Base-by-base conservation (phyloP, 2,888 invertebrate genomes). In the Piscicola geometra region DNA sequence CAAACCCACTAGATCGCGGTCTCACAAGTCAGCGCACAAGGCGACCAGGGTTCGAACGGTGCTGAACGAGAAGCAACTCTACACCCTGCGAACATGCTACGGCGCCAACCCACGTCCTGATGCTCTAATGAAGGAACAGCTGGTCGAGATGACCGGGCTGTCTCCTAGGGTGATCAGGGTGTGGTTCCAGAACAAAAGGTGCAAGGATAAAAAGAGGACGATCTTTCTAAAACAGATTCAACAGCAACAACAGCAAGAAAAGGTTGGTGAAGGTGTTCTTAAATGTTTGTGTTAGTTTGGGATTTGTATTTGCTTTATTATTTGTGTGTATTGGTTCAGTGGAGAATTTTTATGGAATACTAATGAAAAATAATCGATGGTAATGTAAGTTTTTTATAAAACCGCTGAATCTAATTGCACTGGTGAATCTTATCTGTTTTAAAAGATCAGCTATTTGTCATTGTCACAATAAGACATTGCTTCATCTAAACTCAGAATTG, bases 181-280 rank as follows among this genome's bases (percentile, higher is more conserved):
- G 35, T 75, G 75, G 75, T 75, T 75, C 52, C 75, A 75, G 60
- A 75, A 75, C 70, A 77, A 77, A 35, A 33, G 77, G 15, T 77
- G 77, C 72, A 77, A 77, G 41, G 77, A 77, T 56, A 77, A 77
- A 71, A 77, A 77, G 35, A 70, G 74, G 2, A 71, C 36, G 35
- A 71, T 77, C 28, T 33, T 71, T 2, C 28, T 77, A 28, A 77
- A 75, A 21, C 77, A 77, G 67, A 77, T 77, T 21, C 77, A 77
- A 36, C 77, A 76, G n/a, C 76, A 77, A 32, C 77, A 77, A 25
- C n/a, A n/a, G n/a, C 76, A 76, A 71, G 71, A 76, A 33, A 70
- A 56, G 71, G 71, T 70, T 78, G 80, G 81, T 25, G 21, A 18
- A 5, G 5, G 25, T 41, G 41, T 5, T 41, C 15, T 41, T 5